phyloP scores from a whole-genome alignment of 2,888 invertebrate genomes.

The Romanomermis culicivorax region DNA sequence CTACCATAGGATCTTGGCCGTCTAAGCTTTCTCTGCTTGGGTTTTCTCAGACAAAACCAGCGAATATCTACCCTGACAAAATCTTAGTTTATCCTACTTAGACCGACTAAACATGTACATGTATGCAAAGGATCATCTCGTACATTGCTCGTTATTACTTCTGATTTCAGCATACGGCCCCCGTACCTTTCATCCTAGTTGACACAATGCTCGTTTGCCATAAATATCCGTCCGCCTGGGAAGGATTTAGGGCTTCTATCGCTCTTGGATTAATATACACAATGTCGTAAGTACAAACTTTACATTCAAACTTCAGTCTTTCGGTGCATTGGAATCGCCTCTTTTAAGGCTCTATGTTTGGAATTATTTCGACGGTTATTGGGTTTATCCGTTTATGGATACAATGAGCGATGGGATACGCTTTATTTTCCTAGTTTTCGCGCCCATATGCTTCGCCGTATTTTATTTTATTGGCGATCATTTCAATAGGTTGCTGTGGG shows the following conservation, averaged over 20 bases:
- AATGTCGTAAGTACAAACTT: slow-evolving; percentile 12
- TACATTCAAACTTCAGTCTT: too few species aligned
- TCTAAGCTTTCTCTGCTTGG: too few species aligned
- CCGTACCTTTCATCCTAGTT: slow-evolving; percentile 29
- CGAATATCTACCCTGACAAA: too few species aligned
- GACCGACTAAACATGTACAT: too few species aligned
- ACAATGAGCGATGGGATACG: slow-evolving; percentile 51
- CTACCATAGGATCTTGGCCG: too few species aligned
- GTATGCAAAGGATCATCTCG: too few species aligned
- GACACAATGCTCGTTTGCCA: slow-evolving; percentile 30
- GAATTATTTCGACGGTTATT: slow-evolving; percentile 39
- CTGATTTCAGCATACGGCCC: slow-evolving; percentile 33
- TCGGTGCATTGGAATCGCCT: too few species aligned
- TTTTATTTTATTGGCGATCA: slow-evolving; percentile 53
- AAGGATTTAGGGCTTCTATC: slow-evolving; percentile 14
- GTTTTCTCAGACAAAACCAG: too few species aligned
- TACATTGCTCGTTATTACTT: too few species aligned
- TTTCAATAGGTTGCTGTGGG: slow-evolving; percentile 50
- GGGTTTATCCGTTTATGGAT: slow-evolving; percentile 76
- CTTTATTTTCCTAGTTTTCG: slow-evolving; percentile 44
- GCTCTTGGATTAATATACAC: slow-evolving; percentile 7
- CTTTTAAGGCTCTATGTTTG: slow-evolving; percentile 24
- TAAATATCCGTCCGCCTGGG: slow-evolving; percentile 24
- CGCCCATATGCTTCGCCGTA: slow-evolving; percentile 37
- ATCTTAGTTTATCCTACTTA: too few species aligned